Conservation (phyloP, 2,113 vertebrate species). For the Dasyornis broadbenti region DNA sequence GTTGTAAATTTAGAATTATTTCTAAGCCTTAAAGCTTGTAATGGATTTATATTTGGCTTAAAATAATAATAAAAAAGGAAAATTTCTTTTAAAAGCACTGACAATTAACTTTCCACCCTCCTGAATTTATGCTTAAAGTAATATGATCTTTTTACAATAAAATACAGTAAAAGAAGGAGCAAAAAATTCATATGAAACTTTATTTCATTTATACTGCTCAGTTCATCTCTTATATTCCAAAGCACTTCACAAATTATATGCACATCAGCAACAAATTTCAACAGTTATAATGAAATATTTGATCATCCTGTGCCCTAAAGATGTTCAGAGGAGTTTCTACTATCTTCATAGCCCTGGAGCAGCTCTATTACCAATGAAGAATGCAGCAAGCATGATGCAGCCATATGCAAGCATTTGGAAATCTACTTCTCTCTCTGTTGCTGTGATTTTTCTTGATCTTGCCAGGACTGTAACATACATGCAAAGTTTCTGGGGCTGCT, state of each 20-base stretch:
- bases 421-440: background rate
- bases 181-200: background rate
- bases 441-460: background rate
- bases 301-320: background rate
- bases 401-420: background rate
- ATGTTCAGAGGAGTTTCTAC: background rate
- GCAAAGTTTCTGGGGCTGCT: background rate
- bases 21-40: background rate
- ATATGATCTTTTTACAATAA: background rate
- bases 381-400: background rate
- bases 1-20: background rate
- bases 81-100: background rate
- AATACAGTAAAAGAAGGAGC: background rate
- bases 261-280: background rate
- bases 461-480: background rate
- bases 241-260: background rate
- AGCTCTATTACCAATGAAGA: background rate
- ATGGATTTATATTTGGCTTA: background rate
- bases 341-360: background rate
- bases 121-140: background rate
- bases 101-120: background rate
- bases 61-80: background rate
- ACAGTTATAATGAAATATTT: background rate
- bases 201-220: background rate
- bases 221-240: background rate